Conservation (phyloP, 2,888 invertebrate genomes). For the Spisula subtruncata region DNA sequence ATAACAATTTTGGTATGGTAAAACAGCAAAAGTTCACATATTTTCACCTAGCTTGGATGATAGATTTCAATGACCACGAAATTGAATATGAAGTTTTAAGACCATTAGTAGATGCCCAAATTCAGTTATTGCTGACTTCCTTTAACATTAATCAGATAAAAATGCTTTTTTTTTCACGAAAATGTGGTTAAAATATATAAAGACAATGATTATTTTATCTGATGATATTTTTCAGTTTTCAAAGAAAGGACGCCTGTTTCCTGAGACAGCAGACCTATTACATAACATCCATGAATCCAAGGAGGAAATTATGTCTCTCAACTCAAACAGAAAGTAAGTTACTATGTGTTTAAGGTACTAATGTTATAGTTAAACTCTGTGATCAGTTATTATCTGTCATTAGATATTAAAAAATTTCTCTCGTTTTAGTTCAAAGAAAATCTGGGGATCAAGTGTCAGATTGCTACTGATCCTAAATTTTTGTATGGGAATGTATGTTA, state of each 20-base stretch:
- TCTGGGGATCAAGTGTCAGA: too few relatives aligned
- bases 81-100: background rate
- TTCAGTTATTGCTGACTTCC: background rate
- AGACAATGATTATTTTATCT: background rate
- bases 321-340: conserved; percentile 66
- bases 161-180: background rate
- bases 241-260: conserved; percentile 70
- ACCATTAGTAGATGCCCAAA: background rate
- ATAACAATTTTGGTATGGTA: too few relatives aligned
- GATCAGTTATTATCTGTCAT: background rate
- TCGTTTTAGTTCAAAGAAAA: too few relatives aligned
- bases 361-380: background rate
- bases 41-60: too few relatives aligned
- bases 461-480: too few relatives aligned
- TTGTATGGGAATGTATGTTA: too few relatives aligned
- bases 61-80: too few relatives aligned
- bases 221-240: conserved; percentile 61
- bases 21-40: too few relatives aligned
- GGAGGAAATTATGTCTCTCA: conserved; percentile 55
- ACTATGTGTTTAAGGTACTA: background rate
- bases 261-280: conserved; percentile 63
- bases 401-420: too few relatives aligned
- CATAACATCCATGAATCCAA: conserved; percentile 62
- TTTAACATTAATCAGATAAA: background rate
- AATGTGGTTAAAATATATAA: background rate